Conservation (phyloP, 2,113 vertebrate species). For the Vireo altiloquus region DNA sequence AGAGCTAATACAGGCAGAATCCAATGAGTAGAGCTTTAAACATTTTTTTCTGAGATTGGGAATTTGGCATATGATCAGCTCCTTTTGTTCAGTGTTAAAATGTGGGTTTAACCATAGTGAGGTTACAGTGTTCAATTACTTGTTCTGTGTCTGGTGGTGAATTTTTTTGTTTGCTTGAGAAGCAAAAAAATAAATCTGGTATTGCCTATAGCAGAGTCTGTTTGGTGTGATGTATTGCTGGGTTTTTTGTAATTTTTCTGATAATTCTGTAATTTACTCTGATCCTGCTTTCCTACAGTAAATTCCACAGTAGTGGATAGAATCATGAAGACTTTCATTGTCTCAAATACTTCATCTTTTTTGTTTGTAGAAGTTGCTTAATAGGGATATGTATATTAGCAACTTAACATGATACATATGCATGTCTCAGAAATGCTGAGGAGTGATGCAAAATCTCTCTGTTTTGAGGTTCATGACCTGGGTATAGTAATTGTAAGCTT, state of each 20-base stretch:
- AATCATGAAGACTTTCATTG: not conserved
- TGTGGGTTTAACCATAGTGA: not conserved
- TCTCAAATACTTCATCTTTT: not conserved
- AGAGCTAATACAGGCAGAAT: not conserved
- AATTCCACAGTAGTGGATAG: not conserved
- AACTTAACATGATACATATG: not conserved
- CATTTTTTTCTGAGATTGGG: not conserved
- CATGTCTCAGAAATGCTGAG: not conserved
- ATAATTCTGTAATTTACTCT: too few relatives aligned
- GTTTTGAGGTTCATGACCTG: not conserved
- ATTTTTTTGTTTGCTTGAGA: not conserved
- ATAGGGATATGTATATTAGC: not conserved
- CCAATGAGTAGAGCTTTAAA: not conserved
- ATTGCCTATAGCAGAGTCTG: not conserved
- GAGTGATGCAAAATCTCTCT: fast-evolving
- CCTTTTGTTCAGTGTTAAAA: not conserved
- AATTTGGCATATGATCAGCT: not conserved
- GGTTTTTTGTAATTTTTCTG: not conserved
- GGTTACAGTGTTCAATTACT: not conserved
- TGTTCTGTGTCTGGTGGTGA: not conserved
- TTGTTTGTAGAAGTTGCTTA: not conserved
- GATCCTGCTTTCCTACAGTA: not conserved
- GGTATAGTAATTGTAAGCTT: not conserved
- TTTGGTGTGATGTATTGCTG: not conserved
- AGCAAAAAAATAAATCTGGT: not conserved